Evolutionary conservation across 92 coral and sea anemone genomes (phyloP).

Genomic region (Epizoanthus rinbou): DNA sequence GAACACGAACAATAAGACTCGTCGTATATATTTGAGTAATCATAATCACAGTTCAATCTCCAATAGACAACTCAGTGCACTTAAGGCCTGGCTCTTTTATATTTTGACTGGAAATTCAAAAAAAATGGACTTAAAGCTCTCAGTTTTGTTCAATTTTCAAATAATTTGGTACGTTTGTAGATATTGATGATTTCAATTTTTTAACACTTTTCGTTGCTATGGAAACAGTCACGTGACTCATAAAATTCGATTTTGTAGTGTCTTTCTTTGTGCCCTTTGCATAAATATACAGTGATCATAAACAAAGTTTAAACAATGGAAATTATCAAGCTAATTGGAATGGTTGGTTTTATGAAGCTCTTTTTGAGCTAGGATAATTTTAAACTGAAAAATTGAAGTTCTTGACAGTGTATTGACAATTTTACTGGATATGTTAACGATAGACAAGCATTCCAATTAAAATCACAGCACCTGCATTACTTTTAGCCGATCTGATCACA

Average conservation of each 20-base stretch:
- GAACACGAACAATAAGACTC: no score
- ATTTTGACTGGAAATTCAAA: constrained; percentile 1
- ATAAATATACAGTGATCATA: background rate
- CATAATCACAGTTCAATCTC: no score
- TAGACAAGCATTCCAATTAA: background rate
- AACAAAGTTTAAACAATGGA: background rate
- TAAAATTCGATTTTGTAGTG: background rate
- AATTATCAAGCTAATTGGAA: background rate
- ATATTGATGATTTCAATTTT: background rate
- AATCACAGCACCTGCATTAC: background rate
- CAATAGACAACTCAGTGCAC: constrained; percentile 7
- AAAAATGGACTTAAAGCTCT: background rate
- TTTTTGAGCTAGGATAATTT: background rate
- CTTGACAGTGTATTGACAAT: background rate
- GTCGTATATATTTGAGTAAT: no score
- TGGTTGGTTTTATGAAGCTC: background rate
- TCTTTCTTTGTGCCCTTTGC: background rate
- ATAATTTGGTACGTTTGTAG: background rate
- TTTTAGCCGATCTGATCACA: background rate
- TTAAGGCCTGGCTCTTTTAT: constrained; percentile 30
- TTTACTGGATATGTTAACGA: background rate
- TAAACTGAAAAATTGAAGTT: background rate
- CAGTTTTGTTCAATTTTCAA: constrained; percentile 16
- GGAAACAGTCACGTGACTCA: constrained; percentile 23
- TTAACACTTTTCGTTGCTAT: background rate